Base-by-base conservation (phyloP, 2,113 vertebrate species). In the Herpetotheres cachinnans region DNA sequence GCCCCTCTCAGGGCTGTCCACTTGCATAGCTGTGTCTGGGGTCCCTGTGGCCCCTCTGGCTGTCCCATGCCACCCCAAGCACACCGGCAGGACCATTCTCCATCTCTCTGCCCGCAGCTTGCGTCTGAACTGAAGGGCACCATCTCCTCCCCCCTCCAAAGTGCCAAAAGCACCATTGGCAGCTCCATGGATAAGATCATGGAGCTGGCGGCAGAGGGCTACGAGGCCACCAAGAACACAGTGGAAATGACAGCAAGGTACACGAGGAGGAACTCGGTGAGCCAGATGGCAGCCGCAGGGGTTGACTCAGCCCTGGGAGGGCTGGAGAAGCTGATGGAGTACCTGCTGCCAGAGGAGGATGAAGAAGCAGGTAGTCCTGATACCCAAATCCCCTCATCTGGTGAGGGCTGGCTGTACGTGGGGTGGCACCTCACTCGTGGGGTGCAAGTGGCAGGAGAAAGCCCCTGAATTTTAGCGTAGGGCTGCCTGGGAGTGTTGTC, bases 81-180 rank as follows among this genome's bases (percentile, higher is more conserved):
- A 49, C 40, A 46, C 24, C 6, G 4, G 22, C 13, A 47, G 52
- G 42, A 7, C 34, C 86, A 26, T 55, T 92, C 76, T 90, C 77
- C 56, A 11, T 47, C 66, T 62, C 27, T 69, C 32, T 19, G 34
- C 61, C n/a, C n/a, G 6, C 95, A 99, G 98, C 97, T 98, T 0
- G 98, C 98, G 2, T 98, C 98, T 7, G 98, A 98, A 87, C 97
- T 99, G 84, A 98, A 98, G 73, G 98, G 84, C 65, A 97, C 97
- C 86, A 97, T 99, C 93, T 97, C 98, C 73, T 95, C 89, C 38
- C 97, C 97, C 1, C 58, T 98, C 30, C 98, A 97, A 94, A 98
- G 86, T 7, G 97, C 98, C 81, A 95, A 96, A 67, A 97, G 97
- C 86, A 98, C 98, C 65, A 96, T 98, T 87, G 94, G 98, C 10